A percentile compares a stretch with the other conserved stretches of the same genome.
Conservation (phyloP, 1,140 invertebrate genomes). For the Eriocheir sinensis region DNA sequence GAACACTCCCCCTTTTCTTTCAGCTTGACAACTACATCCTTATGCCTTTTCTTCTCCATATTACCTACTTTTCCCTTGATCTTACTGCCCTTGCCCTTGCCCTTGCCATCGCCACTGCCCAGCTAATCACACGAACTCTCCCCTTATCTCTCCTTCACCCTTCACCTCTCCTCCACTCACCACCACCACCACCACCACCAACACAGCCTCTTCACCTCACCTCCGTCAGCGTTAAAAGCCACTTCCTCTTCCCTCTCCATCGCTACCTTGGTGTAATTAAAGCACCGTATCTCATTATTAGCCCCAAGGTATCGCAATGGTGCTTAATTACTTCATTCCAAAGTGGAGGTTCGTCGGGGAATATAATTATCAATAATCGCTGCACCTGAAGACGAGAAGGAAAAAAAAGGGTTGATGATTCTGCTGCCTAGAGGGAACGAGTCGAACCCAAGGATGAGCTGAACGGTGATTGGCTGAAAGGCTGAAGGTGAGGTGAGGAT, state of each 20-base stretch:
- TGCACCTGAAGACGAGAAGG: background rate
- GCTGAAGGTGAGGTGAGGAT: too few species aligned
- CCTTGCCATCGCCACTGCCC: background rate
- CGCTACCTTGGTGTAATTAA: slow-evolving; percentile 46
- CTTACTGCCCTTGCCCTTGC: background rate
- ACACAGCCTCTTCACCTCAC: background rate
- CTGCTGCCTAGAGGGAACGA: too few species aligned
- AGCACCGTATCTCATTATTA: slow-evolving; percentile 55
- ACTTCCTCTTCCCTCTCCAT: background rate
- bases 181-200: background rate
- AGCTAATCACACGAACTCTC: background rate
- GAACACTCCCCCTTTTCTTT: background rate
- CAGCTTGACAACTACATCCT: background rate
- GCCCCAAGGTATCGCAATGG: slow-evolving; percentile 27
- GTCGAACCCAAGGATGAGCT: too few species aligned
- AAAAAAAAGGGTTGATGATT: too few species aligned
- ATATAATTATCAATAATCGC: slow-evolving; percentile 56
- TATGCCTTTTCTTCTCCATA: background rate
- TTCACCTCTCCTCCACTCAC: background rate
- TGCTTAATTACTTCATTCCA: slow-evolving; percentile 55
- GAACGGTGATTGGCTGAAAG: too few species aligned
- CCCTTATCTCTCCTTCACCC: background rate
- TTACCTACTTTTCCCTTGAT: background rate
- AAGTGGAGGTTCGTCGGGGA: slow-evolving; percentile 40
- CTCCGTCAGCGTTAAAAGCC: background rate